Conservation (phyloP, 2,113 vertebrate species). For the Microcebus jonahi region DNA sequence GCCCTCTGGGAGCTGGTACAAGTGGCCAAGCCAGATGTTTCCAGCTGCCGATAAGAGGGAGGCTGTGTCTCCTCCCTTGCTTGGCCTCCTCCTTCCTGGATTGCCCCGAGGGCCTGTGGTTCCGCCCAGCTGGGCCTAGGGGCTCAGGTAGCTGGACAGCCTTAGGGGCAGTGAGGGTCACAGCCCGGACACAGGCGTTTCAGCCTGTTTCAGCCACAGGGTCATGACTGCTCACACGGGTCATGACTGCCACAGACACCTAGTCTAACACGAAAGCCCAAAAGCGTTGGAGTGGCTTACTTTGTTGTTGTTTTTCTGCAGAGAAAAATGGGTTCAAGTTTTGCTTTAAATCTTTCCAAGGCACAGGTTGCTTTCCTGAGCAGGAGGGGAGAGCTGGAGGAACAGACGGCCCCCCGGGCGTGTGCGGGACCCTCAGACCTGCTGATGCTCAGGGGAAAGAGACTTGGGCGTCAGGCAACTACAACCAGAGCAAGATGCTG, state of each 20-base stretch:
- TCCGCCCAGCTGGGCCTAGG: neutral
- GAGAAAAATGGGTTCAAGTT: neutral
- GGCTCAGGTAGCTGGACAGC: neutral
- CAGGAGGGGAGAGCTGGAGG: accelerated
- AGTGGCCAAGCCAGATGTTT: neutral
- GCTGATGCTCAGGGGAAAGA: accelerated
- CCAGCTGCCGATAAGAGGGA: neutral
- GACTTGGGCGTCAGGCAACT: neutral
- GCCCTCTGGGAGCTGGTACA: neutral
- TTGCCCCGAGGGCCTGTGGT: neutral
- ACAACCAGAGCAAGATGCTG: accelerated
- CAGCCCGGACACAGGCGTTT: too few relatives aligned
- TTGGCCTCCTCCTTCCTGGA: accelerated
- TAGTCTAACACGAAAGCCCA: neutral
- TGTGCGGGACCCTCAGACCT: neutral
- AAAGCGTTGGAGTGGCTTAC: accelerated
- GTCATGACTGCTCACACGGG: accelerated
- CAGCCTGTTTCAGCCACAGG: neutral
- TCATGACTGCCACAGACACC: too few relatives aligned
- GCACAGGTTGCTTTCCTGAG: neutral
- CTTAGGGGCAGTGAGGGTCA: neutral
- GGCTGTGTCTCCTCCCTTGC: neutral
- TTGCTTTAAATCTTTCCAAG: neutral
- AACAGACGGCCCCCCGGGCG: too few relatives aligned
- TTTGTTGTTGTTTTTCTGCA: neutral